Evolutionary conservation across 2,797 vertebrate genomes (phyloP), one percentile per base, ranked within the genome.

Genomic region (Lithobates pipiens): DNA sequence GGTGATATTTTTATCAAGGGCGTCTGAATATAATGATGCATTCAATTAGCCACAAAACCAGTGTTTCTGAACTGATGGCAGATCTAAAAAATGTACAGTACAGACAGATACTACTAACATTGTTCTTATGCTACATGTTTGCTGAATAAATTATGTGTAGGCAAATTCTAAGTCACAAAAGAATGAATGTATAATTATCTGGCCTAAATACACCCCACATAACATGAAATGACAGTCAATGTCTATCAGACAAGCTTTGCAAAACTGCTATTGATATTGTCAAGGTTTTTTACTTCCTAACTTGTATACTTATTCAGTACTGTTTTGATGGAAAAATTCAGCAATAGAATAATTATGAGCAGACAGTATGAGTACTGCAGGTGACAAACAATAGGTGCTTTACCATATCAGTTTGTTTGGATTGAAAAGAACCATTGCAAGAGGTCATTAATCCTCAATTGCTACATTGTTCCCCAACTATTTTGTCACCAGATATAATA

Each of bases 191-290:
- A 84, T 77, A 77, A 32, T 42, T 69, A 73, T 85, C 57, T 11
- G 50, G 25, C 13, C n/a, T 54, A 73, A 85, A 78, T 67, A 10
- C 2, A 32, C 25, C 57, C 25, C 61, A n/a, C 16, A 46, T 65
- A 44, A 71, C 16, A 65, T 65, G 16, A 73, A 73, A 78, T 65
- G 36, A 61, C 65, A 84, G 50, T 44, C 78, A 61, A 73, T 78
- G 34, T 15, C 69, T 63, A 50, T 65, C 25, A 65, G 13, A 10
- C 18, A 32, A 25, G 54, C 54, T 61, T 65, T n/a, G 63, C 76
- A 85, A 78, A 78, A 79, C 36, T 70, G 69, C 79, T 73, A 86
- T 77, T 77, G 50, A 82, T 46, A 78, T 77, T 65, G 71, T 86
- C 85, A 86, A 86, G 85, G 85, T 46, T 86, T 76, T 77, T 65